Evolutionary conservation across 2,797 vertebrate genomes (phyloP), one percentile per base, ranked within the genome.

Genomic region (Platyrinchus mystaceus): DNA sequence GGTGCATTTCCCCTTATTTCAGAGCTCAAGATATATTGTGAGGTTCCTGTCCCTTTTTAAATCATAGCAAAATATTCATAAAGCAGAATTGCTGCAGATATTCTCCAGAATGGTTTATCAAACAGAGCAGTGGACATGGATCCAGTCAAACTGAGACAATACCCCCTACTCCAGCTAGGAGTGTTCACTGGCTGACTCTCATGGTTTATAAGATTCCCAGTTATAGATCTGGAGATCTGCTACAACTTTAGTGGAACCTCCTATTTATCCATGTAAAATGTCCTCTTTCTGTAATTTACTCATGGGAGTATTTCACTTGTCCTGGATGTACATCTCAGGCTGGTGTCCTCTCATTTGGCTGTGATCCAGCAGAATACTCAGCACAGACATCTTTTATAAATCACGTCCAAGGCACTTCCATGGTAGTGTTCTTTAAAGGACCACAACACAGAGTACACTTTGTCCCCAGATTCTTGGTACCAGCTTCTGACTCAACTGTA

Each of bases 401-500:
- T 80, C 28, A 34, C 46, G 53, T 34, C 58, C 43, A 71, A 46
- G 49, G 7, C 28, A 32, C 39, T 79, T 70, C 21, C 30, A 56
- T 64, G 41, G 26, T 22, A 22, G 9, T 18, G 32, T 68, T 53
- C 36, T 34, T 68, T 78, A 43, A 62, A 56, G 52, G 24, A 44
- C 56, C 58, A 47, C 32, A 83, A 41, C 28, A 56, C 11, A 19
- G 58, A 71, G 49, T 43, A 91, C 46, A 15, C 19, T 55, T 59
- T 58, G 56, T 84, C 46, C 39, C 69, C 62, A 30, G 15, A 44
- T 80, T 74, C 68, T 77, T 80, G 62, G 49, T 68, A 41, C 53
- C 43, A 50, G 50, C 27, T 81, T 87, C 94, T 95, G 89, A 87
- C 62, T 94, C 87, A 87, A 67, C 67, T 81, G 62, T 59, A 85